These are phyloP conservation scores for Trachemys scripta DNA, from an alignment of 2,113 vertebrate genomes.

Conservation along the genomic window DNA sequence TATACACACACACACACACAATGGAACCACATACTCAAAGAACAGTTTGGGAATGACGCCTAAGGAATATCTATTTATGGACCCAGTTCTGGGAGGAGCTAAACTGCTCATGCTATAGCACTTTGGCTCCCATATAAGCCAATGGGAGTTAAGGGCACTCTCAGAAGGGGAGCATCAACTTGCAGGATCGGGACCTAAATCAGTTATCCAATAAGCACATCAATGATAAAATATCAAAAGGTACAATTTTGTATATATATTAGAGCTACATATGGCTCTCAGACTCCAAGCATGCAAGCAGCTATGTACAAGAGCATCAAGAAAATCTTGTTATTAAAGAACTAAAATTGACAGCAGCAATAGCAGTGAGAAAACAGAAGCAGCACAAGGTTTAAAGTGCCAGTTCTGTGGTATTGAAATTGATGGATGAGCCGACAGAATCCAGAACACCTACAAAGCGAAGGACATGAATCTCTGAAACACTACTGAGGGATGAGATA, in stretches of 20 bases:
- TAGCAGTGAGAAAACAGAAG: background rate
- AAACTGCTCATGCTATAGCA: background rate
- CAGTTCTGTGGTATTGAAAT: background rate
- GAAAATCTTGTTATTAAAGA: slow-evolving; percentile 1
- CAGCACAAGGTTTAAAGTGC: background rate
- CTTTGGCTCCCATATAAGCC: background rate
- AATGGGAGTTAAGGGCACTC: background rate
- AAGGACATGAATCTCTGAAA: background rate
- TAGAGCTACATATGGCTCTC: background rate
- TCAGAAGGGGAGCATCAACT: background rate
- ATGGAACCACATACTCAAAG: background rate
- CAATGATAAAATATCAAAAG: background rate
- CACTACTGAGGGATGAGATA: background rate
- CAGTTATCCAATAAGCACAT: background rate
- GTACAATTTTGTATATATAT: background rate
- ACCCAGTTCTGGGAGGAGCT: background rate
- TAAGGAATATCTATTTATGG: background rate
- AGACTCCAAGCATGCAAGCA: background rate
- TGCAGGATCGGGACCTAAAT: background rate
- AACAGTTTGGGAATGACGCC: too few species aligned
- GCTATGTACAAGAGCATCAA: background rate
- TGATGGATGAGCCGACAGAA: background rate
- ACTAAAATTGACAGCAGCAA: background rate
- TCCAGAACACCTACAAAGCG: background rate
- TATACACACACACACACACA: background rate